Base-by-base conservation (phyloP, 2,797 vertebrate species). In the Falco biarmicus region DNA sequence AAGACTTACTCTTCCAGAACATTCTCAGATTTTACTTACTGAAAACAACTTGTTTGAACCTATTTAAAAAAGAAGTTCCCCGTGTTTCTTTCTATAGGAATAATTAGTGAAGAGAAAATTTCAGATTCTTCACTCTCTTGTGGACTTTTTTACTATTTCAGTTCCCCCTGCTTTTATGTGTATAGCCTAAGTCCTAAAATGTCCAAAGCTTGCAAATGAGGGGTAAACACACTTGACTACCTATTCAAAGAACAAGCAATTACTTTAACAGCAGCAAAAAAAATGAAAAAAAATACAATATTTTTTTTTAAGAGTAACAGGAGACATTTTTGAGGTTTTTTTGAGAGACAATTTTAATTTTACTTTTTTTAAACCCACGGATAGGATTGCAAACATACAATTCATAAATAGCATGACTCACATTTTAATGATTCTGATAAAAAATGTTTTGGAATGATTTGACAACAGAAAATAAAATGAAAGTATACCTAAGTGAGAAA, bases 301-400 rank as follows among this genome's bases (percentile, higher is more conserved):
- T 0, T 37, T 31, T 13, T 61, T 31, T 51, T 64, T 73, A 43
- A 7, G 6, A 13, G 11, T 14, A 45, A 9, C 6, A 39, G 31
- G 64, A 48, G 1, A 13, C 1, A n/a, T n/a, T 34, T 50, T 50
- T 71, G 6, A 56, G 8, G 0, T 17, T 37, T 53, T 64, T 69
- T 65, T 43, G 2, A 26, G 7, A 9, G 5, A 1, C 1, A 59
- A 54, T 45, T 75, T 83, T 43, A 18, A 32, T 78, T 70, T 63
- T 70, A 18, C 1, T 26, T 77, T 70, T 69, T 91, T 83, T 20
- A 81, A 89, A 63, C 5, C 3, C 14, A 68, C 9, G 25, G 28
- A 39, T 37, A 65, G 15, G 6, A 32, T 14, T 50, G 12, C 5
- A 76, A 71, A 12, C 19, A 54, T 26, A 4, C 6, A 71, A 32